phyloP scores from a whole-genome alignment of 2,888 invertebrate genomes.

The Pterostichus madidus region DNA sequence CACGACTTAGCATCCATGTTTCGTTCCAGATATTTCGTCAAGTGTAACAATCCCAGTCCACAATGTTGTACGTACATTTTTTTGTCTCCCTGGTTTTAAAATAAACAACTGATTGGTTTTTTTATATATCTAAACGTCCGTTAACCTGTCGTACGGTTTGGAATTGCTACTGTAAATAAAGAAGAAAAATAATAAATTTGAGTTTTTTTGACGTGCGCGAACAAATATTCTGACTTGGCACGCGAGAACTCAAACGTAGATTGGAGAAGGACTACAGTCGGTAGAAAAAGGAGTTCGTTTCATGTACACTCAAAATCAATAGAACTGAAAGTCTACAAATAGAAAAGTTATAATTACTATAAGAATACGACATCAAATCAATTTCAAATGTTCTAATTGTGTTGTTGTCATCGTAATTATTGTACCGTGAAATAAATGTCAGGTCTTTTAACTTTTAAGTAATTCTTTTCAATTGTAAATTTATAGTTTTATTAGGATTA shows the following conservation, averaged over 20 bases:
- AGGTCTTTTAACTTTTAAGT: too few relatives aligned
- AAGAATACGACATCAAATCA: too few relatives aligned
- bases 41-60: constrained; percentile 8
- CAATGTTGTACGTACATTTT: constrained; percentile 14
- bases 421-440: too few relatives aligned
- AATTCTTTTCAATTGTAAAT: too few relatives aligned
- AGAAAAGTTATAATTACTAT: too few relatives aligned
- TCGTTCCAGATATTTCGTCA: constrained; percentile 39
- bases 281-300: too few relatives aligned
- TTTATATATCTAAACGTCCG: constrained; percentile 27
- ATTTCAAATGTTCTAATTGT: too few relatives aligned
- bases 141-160: constrained; percentile 43
- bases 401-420: too few relatives aligned
- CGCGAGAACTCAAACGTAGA: constrained; percentile 12
- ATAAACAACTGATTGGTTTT: constrained; percentile 22
- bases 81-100: constrained; percentile 21
- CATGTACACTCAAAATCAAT: too few relatives aligned
- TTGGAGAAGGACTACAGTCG: too few relatives aligned
- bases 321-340: too few relatives aligned
- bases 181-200: constrained; percentile 54
- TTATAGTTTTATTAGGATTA: too few relatives aligned
- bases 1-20: constrained; percentile 56
- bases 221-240: constrained; percentile 49
- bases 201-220: constrained; percentile 49
- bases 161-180: constrained; percentile 43